Conservation (phyloP, 2,888 invertebrate species). For the Resseliella maxima region DNA sequence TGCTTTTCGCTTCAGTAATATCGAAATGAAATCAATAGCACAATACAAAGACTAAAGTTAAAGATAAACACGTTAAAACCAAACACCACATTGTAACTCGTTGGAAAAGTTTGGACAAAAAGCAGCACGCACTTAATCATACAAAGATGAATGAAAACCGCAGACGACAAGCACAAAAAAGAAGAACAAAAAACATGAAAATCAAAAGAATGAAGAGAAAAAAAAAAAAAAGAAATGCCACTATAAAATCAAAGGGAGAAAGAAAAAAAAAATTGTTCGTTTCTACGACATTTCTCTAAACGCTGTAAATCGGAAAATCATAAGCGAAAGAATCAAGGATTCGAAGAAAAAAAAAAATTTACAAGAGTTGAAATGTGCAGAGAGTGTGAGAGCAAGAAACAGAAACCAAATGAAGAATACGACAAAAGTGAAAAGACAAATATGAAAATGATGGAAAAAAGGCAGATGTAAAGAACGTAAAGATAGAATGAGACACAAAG, state of each 20-base stretch:
- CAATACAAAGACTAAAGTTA: background rate
- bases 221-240: no score
- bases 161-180: background rate
- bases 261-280: background rate
- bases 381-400: background rate
- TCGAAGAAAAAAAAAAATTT: no score
- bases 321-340: background rate
- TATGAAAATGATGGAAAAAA: background rate
- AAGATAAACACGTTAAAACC: constrained; percentile 11
- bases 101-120: background rate
- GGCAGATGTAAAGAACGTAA: background rate
- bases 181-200: background rate
- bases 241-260: background rate
- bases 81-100: background rate
- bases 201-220: background rate
- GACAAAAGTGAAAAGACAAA: background rate
- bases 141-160: constrained; percentile 16
- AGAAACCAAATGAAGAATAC: background rate
- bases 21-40: constrained; percentile 34
- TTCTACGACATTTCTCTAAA: background rate
- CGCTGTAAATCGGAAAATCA: background rate
- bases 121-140: constrained; percentile 10
- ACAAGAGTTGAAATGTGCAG: no score
- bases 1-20: background rate
- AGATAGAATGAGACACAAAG: background rate